Percentiles rank a stretch among this genome's conserved stretches.
Evolutionary conservation across 2,113 vertebrate species (phyloP).

Genomic region (Scatophagus argus): DNA sequence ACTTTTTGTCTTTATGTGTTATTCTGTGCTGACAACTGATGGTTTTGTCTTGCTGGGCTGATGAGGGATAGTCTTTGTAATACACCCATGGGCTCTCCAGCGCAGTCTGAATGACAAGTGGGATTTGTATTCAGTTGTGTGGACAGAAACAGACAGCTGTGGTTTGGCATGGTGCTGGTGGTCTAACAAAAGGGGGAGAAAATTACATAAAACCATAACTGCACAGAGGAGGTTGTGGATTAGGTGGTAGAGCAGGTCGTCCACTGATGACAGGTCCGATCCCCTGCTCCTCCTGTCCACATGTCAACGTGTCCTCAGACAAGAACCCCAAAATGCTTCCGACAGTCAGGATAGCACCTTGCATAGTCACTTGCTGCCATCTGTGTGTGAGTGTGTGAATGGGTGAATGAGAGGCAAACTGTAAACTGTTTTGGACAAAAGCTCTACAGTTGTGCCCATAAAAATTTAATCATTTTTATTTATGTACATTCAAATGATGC

Average conservation of each 20-base stretch:
- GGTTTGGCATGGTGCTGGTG: background rate
- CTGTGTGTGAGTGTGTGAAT: too few relatives aligned
- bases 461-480: background rate
- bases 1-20: constrained; percentile 6
- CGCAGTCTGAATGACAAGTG: constrained; percentile 14
- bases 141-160: background rate
- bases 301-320: too few relatives aligned
- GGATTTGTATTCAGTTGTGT: too few relatives aligned
- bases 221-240: background rate
- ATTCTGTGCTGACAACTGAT: background rate
- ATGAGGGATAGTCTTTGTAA: constrained; percentile 39
- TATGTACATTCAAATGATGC: background rate
- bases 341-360: too few relatives aligned
- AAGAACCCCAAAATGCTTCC: too few relatives aligned
- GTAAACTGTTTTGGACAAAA: too few relatives aligned
- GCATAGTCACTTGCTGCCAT: too few relatives aligned
- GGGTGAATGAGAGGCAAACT: too few relatives aligned
- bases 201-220: background rate
- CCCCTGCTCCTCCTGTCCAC: too few relatives aligned
- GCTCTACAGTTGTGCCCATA: background rate
- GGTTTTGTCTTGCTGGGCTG: constrained; percentile 29
- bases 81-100: constrained; percentile 3
- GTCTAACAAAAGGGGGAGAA: too few relatives aligned
- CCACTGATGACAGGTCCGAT: too few relatives aligned
- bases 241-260: background rate